Evolutionary conservation across 2,797 vertebrate species (phyloP).

Genomic region (Merluccius polli): DNA sequence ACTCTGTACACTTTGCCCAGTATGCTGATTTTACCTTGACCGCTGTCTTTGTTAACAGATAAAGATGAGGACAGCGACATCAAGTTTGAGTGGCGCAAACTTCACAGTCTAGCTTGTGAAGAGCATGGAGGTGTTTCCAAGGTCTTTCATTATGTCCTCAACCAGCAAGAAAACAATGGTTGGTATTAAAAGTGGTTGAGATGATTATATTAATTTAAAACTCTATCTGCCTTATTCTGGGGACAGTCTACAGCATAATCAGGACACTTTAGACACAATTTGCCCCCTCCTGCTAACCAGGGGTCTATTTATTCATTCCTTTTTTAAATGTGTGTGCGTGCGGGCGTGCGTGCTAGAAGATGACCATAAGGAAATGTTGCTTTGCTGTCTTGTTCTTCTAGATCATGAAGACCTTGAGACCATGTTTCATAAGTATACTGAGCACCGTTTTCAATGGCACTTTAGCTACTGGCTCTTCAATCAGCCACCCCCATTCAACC

Average conservation of each 20-base stretch:
- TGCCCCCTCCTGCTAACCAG: no score
- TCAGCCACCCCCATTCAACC: conserved; percentile 44
- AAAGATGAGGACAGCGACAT: conserved; percentile 37
- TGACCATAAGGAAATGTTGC: not conserved
- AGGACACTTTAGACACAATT: no score
- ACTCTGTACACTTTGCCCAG: not conserved
- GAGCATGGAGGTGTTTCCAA: conserved; percentile 44
- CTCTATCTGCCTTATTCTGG: not conserved
- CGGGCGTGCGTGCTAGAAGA: not conserved
- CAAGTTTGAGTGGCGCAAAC: conserved; percentile 60
- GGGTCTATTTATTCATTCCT: not conserved
- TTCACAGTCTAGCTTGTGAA: conserved; percentile 38
- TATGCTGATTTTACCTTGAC: not conserved
- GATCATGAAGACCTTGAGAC: conserved; percentile 47
- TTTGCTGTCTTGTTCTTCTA: conserved; percentile 16
- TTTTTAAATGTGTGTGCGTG: no score
- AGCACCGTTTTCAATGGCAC: conserved; percentile 58
- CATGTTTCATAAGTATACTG: conserved; percentile 46
- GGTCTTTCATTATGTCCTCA: conserved; percentile 53
- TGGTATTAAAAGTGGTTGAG: not conserved
- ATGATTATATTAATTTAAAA: not conserved
- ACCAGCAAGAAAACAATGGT: conserved; percentile 46
- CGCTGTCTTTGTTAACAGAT: conserved; percentile 26
- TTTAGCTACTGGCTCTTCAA: conserved; percentile 61
- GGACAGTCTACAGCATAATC: no score